Base-by-base conservation (phyloP, 2,888 invertebrate genomes). In the Rotaria macrura region DNA sequence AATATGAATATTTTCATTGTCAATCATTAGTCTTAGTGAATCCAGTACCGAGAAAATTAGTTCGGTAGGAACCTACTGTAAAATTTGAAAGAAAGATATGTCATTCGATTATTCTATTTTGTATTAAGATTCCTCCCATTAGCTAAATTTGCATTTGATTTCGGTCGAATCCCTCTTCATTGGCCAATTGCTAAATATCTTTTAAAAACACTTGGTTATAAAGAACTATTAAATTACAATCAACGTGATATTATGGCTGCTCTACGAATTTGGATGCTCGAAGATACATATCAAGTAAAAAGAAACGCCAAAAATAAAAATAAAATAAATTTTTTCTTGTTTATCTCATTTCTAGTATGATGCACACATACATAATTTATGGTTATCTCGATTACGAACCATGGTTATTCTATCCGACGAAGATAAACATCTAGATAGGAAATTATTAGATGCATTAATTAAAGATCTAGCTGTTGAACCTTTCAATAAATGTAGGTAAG, bases 401-500 rank as follows among this genome's bases (percentile, higher is more conserved):
- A 43, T 79, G 74, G n/a, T 79, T 29, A 25, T 79, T 43, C 9
- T 43, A 23, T 79, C 74, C 9, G n/a, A 25, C 4, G 74, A 79
- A 79, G 74, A 79, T 38, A 79, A 43, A 38, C 0, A 29, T 79
- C 12, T 79, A 4, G 43, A 79, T 79, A 43, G 4, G 10, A 79
- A 40, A 12, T 25, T 79, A 43, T 43, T 79, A 34, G 29, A 65
- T 12, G 29, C 29, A 34, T 65, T 65, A 29, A 12, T 65, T 17
- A 65, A 65, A 65, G 65, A 65, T 34, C 34, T 65, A 65, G 65
- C 65, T n/a, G 29, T 29, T 17, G 65, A 65, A 65, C 65, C 65
- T 29, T 65, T 65, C 65, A 65, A 65, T 65, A 65, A 65, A 65
- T 65, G 65, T 65, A 65, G 65, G 65, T 65, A 29, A 65, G 65